phyloP scores from a whole-genome alignment of 2,797 vertebrate genomes.

The Crypturellus tataupa region DNA sequence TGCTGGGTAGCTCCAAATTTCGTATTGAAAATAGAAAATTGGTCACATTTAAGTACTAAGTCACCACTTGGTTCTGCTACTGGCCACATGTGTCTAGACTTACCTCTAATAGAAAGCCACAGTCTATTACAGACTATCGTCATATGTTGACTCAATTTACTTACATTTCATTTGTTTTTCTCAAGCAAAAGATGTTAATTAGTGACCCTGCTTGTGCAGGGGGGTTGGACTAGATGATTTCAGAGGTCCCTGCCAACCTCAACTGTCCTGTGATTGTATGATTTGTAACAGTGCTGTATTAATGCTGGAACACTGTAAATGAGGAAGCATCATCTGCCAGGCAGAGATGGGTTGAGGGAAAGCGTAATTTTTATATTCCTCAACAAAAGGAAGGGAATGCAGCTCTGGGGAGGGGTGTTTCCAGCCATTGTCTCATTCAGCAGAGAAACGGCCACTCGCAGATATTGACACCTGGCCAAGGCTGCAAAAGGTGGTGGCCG shows the following conservation, averaged over 20 bases:
- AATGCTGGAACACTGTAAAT: background rate
- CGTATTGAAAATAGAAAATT: background rate
- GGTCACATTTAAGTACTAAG: accelerated
- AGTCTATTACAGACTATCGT: accelerated
- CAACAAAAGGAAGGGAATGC: background rate
- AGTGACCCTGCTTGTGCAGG: no score
- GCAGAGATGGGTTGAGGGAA: background rate
- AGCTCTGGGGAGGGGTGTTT: background rate
- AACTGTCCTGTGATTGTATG: no score
- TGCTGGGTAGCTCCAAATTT: background rate
- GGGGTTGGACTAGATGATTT: no score
- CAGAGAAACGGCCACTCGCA: background rate
- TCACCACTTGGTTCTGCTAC: background rate
- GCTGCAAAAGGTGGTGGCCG: background rate
- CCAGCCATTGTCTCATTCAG: background rate
- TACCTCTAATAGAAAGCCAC: background rate
- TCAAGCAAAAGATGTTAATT: background rate
- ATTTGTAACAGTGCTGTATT: background rate
- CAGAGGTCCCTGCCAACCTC: no score
- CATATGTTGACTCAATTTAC: background rate
- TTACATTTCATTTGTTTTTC: background rate
- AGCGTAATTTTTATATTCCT: background rate
- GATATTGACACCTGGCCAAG: background rate
- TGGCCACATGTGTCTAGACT: background rate
- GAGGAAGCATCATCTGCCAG: background rate